A percentile compares a stretch with the other conserved stretches of the same genome.
These are phyloP conservation scores for Gymnothorax reevesii DNA, from an alignment of 2,797 vertebrate species.

Conservation along the genomic window DNA sequence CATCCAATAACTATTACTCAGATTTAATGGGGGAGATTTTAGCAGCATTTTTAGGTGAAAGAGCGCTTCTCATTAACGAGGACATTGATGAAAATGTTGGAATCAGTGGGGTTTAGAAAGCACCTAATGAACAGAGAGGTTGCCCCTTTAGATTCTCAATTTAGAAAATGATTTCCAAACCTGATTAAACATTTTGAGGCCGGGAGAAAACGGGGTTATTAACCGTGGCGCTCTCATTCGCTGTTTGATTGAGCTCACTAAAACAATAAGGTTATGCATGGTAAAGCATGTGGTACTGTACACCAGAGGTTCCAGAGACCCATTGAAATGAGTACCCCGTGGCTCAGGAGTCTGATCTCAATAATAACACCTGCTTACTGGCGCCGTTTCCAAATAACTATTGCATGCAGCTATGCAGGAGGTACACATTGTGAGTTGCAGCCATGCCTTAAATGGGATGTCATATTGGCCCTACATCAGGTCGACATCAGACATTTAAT, in stretches of 20 bases:
- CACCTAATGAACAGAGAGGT: neutral
- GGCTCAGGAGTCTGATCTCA: neutral
- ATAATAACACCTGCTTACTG: neutral
- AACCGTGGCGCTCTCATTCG: neutral
- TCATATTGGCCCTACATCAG: neutral
- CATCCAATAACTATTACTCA: conserved; percentile 12
- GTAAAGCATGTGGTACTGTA: neutral
- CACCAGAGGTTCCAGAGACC: neutral
- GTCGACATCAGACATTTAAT: neutral
- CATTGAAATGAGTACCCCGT: neutral
- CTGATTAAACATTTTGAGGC: conserved; percentile 6
- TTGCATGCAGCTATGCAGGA: neutral
- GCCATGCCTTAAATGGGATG: neutral
- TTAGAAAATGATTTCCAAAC: neutral
- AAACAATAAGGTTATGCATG: neutral
- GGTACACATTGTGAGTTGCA: neutral
- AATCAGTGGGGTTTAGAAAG: conserved; percentile 9
- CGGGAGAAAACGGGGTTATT: neutral
- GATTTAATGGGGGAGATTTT: conserved; percentile 10
- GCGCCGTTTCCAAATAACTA: neutral
- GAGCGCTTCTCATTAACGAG: conserved; percentile 11
- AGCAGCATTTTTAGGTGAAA: conserved; percentile 15
- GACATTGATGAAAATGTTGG: conserved; percentile 1
- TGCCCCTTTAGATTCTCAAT: neutral
- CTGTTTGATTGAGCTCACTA: neutral